Base-by-base conservation (phyloP, 2,113 vertebrate genomes). In the Sinocyclocheilus anshuiensis region DNA sequence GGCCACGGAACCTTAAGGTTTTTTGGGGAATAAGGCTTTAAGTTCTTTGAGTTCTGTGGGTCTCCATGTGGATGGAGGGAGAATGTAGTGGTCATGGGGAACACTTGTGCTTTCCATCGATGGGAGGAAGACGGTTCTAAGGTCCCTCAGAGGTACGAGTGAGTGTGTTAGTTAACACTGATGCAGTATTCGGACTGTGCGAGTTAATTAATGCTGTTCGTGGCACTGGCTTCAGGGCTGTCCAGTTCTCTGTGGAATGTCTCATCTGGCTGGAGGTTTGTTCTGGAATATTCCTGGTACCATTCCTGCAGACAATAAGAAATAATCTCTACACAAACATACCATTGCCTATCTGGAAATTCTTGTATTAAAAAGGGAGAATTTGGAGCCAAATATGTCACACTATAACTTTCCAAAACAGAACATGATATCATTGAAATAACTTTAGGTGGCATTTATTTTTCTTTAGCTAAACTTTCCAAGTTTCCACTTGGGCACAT, bases 201-300 rank as follows among this genome's bases (percentile, higher is more conserved):
- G 33, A 61, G 57, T n/a, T 50, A 86, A 63, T 77, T 85, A 72
- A 96, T 95, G 92, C 93, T 93, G 91, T 95, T 94, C 89, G 94
- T 95, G 36, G 96, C 94, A 83, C 95, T 95, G 7, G 94, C 95
- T 13, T 95, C 61, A 0, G 93, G 91, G 81, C 87, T 91, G 84
- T 95, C 93, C 71, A 89, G 83, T 13, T 90, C 89, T 55, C 11
- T 93, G 85, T 83, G 93, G 0, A 86, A 76, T 42, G 83, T 89
- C 87, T 89, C 88, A 84, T 95, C 95, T 3, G 88, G 59, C 69
- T 96, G 93, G 26, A 96, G 94, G 77, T 94, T 96, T 87, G 95
- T 93, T 61, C 92, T 94, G 57, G 97, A 95, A 59, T 96, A 97
- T 84, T 99, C 97, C 83, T 96, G 94, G 50, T 97, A 98, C 98